Evolutionary conservation across 1,140 invertebrate species (phyloP).

Genomic region (Nebria ingens): DNA sequence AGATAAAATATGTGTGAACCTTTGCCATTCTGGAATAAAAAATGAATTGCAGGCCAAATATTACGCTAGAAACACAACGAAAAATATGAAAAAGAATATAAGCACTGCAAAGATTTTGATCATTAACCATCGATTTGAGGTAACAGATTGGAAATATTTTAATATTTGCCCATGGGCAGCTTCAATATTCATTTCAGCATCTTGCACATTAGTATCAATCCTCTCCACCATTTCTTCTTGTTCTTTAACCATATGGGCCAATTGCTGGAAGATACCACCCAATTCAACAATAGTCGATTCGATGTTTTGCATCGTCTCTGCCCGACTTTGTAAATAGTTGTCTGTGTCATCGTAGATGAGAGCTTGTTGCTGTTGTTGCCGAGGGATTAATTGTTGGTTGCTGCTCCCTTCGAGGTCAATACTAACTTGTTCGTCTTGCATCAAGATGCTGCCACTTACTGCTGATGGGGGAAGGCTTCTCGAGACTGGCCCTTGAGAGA

Average conservation of each 20-base stretch:
- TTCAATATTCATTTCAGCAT: slow-evolving; percentile 93
- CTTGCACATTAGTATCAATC: slow-evolving; percentile 95
- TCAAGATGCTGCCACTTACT: slow-evolving; percentile 38
- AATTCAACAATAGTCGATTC: slow-evolving; percentile 98
- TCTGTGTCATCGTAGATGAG: slow-evolving; percentile 78
- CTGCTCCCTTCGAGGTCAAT: slow-evolving; percentile 56
- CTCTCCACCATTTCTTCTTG: slow-evolving; percentile 98
- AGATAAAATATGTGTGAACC: too few species aligned
- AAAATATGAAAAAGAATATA: slow-evolving; percentile 99
- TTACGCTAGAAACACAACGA: slow-evolving; percentile 89
- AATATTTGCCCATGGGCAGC: slow-evolving; percentile 94
- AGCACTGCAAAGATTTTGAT: slow-evolving; percentile 98
- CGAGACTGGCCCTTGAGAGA: slow-evolving; percentile 65
- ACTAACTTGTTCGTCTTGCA: slow-evolving; percentile 61
- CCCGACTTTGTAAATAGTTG: slow-evolving; percentile 81
- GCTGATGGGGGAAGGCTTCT: slow-evolving; percentile 62
- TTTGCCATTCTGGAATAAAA: too few species aligned
- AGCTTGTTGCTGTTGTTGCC: slow-evolving; percentile 49
- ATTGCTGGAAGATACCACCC: slow-evolving; percentile 96
- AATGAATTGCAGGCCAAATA: slow-evolving; percentile 11
- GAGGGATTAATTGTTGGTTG: slow-evolving; percentile 34
- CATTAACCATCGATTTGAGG: slow-evolving; percentile 97
- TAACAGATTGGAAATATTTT: slow-evolving; percentile 96
- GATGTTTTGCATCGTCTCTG: slow-evolving; percentile 98
- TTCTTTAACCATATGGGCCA: slow-evolving; percentile 98